Evolutionary conservation across 2,797 vertebrate species (phyloP).

Genomic region (Fistularia commersonii): DNA sequence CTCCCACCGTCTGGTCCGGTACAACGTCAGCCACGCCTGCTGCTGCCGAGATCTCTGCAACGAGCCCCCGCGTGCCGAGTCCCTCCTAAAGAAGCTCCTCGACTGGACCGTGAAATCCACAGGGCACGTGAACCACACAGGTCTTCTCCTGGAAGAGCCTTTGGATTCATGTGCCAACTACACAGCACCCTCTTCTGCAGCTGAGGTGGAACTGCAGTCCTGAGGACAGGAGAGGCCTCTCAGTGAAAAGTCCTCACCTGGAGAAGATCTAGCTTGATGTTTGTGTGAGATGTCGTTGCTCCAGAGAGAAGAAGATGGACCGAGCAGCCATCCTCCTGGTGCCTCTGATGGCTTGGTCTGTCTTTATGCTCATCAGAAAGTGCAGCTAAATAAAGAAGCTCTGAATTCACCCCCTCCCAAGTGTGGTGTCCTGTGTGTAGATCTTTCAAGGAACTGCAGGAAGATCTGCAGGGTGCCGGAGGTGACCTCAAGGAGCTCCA

Average conservation of each 20-base stretch:
- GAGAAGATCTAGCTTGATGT: constrained; percentile 9
- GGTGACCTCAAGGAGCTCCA: constrained; percentile 9
- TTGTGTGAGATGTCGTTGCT: not conserved
- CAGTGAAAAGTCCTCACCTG: constrained; percentile 6
- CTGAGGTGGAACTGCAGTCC: not conserved
- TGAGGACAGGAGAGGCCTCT: constrained; percentile 24
- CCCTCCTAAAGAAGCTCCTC: constrained; percentile 37
- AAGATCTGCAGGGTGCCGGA: not conserved
- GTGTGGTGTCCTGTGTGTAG: constrained; percentile 6
- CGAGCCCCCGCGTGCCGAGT: not conserved
- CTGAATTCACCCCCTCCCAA: not conserved
- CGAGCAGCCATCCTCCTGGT: constrained; percentile 36
- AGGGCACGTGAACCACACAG: not conserved
- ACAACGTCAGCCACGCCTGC: constrained; percentile 58
- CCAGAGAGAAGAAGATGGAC: constrained; percentile 35
- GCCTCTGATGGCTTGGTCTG: not conserved
- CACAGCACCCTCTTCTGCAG: not conserved
- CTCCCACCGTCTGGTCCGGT: constrained; percentile 21
- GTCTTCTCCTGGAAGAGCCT: not conserved
- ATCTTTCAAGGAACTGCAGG: constrained; percentile 14
- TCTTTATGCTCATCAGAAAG: constrained; percentile 21
- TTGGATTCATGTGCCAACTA: constrained; percentile 48
- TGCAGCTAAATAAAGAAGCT: too few relatives aligned
- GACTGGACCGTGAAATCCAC: constrained; percentile 2
- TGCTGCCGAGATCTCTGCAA: constrained; percentile 67